These are phyloP conservation scores for Catalaphyllia jardinei DNA, from an alignment of 64 coral and sea anemone species.

Conservation along the genomic window DNA sequence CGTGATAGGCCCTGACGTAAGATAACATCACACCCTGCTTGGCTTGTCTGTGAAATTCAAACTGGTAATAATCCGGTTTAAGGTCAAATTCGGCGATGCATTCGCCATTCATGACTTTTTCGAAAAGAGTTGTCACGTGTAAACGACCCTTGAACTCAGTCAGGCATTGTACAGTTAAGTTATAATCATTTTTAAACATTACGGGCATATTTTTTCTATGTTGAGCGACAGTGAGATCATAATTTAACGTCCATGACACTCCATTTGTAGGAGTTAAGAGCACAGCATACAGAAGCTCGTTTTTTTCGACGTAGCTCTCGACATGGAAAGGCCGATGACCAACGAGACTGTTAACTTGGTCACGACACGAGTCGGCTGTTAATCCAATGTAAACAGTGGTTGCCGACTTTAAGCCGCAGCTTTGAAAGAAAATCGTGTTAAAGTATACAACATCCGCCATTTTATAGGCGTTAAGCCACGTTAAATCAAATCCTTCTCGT, in stretches of 20 bases:
- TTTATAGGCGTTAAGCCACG: slow-evolving; percentile 18
- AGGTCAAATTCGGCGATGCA: slow-evolving; percentile 27
- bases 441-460: slow-evolving; percentile 6
- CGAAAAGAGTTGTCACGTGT: slow-evolving; percentile 20
- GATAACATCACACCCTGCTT: slow-evolving; percentile 10
- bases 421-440: slow-evolving; percentile 31
- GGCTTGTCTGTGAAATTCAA: slow-evolving; percentile 35
- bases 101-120: slow-evolving; percentile 20
- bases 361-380: slow-evolving; percentile 27
- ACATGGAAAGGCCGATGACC: slow-evolving; percentile 13
- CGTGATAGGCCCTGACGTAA: slow-evolving; percentile 27
- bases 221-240: slow-evolving; percentile 17
- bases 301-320: slow-evolving; percentile 21
- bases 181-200: slow-evolving; percentile 31
- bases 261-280: not conserved
- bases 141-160: slow-evolving; percentile 27
- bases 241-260: not conserved
- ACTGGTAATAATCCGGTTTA: slow-evolving; percentile 41
- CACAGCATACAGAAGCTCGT: slow-evolving; percentile 16
- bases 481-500: slow-evolving; percentile 7
- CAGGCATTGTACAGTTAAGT: slow-evolving; percentile 24
- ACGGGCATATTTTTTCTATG: slow-evolving; percentile 24
- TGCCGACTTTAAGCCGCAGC: not conserved
- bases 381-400: slow-evolving; percentile 4
- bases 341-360: not conserved